phyloP scores from a whole-genome alignment of 2,113 vertebrate species.

The Xyrauchen texanus region DNA sequence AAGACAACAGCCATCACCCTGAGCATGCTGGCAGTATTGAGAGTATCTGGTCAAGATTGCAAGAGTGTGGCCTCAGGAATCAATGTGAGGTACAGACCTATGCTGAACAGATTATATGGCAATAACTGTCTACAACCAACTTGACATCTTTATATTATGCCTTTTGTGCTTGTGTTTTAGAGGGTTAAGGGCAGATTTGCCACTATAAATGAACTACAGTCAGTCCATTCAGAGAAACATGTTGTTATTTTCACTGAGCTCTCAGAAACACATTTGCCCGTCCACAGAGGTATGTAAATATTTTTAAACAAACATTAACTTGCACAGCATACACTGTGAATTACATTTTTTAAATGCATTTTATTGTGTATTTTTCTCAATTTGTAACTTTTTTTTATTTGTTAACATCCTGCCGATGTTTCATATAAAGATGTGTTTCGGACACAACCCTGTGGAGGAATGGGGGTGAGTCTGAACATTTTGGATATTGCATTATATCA shows the following conservation, averaged over 20 bases:
- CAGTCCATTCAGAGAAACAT: constrained; percentile 82
- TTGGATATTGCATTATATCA: not conserved
- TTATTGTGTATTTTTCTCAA: too few species aligned
- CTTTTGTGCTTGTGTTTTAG: constrained; percentile 65
- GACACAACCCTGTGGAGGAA: not conserved
- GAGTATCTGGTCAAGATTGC: constrained; percentile 90
- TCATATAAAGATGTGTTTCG: not conserved
- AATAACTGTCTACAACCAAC: too few species aligned
- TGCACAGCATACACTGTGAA: not conserved
- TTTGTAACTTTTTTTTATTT: not conserved
- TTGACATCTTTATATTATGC: not conserved
- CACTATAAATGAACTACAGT: constrained; percentile 85
- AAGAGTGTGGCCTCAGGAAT: constrained; percentile 82
- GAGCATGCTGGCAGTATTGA: constrained; percentile 87
- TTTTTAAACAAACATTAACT: not conserved
- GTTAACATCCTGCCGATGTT: not conserved
- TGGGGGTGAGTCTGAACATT: not conserved
- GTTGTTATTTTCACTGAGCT: constrained; percentile 67
- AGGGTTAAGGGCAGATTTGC: constrained; percentile 84
- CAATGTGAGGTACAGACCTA: constrained; percentile 82
- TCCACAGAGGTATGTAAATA: not conserved
- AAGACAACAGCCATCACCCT: constrained; percentile 85
- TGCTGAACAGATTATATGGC: too few species aligned
- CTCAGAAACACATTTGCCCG: not conserved
- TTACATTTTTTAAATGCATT: not conserved